These are phyloP conservation scores for Himalopsyche japonica DNA, from an alignment of 2,888 invertebrate species.

Conservation along the genomic window DNA sequence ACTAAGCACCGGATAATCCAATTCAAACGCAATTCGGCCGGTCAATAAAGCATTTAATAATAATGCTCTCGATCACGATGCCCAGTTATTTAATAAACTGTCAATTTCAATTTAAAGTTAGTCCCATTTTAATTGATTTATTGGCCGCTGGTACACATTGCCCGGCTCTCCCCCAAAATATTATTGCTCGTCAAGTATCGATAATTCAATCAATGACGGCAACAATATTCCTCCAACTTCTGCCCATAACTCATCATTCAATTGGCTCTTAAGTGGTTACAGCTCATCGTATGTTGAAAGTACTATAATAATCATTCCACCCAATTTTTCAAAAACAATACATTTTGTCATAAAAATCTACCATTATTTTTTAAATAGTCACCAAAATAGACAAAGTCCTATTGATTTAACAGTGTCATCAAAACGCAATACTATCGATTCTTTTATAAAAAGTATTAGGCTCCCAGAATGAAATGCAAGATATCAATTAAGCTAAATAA, in stretches of 20 bases:
- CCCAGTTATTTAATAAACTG: conserved; percentile 38
- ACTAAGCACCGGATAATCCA: conserved; percentile 37
- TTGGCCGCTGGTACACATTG: conserved; percentile 21
- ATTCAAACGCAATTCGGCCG: conserved; percentile 26
- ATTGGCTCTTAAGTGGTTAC: conserved; percentile 13
- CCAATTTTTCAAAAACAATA: too few relatives aligned
- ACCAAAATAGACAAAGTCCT: too few relatives aligned
- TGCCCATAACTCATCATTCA: conserved; percentile 36
- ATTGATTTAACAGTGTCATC: too few relatives aligned
- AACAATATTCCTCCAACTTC: conserved; percentile 17
- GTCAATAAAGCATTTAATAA: conserved; percentile 28
- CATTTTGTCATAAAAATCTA: too few relatives aligned
- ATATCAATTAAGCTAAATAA: too few relatives aligned
- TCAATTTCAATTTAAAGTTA: conserved; percentile 40
- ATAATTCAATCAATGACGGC: conserved; percentile 40
- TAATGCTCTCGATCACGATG: not conserved
- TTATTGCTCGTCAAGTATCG: conserved; percentile 27
- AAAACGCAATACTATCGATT: too few relatives aligned
- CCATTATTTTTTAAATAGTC: too few relatives aligned
- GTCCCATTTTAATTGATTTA: conserved; percentile 42
- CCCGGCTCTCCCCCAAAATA: conserved; percentile 11
- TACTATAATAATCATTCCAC: too few relatives aligned
- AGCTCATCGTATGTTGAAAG: not conserved
- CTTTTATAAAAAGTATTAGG: too few relatives aligned
- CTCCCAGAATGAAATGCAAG: too few relatives aligned